A percentile compares a stretch with the other conserved stretches of the same genome.
Evolutionary conservation across 2,113 vertebrate genomes (phyloP).

Genomic region (Dinomys branickii): DNA sequence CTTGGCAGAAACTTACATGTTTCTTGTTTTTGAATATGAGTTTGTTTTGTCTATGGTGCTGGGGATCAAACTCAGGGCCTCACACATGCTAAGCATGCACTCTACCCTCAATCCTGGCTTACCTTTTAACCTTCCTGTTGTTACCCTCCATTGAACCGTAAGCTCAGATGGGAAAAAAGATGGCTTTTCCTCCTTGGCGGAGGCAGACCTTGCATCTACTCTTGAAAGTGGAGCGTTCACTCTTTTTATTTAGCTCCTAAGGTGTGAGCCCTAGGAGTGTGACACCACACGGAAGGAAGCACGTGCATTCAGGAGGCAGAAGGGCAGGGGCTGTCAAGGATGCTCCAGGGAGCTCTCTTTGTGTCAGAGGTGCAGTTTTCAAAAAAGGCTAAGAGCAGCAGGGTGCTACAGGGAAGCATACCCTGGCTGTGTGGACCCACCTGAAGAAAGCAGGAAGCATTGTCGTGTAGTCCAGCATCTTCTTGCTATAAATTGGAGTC

Average conservation of each 20-base stretch:
- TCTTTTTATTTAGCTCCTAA: constrained; percentile 66
- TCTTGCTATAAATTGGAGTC: background rate
- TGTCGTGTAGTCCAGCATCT: rapidly evolving
- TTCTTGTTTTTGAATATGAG: background rate
- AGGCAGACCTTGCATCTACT: background rate
- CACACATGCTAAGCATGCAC: background rate
- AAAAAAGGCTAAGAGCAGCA: background rate
- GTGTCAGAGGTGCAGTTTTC: background rate
- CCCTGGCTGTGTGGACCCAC: background rate
- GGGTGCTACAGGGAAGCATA: background rate
- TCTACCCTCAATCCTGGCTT: background rate
- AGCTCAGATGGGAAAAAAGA: background rate
- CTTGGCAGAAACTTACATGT: background rate
- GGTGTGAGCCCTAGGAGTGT: constrained; percentile 42
- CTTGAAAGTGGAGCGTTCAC: constrained; percentile 22
- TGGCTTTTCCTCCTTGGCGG: background rate
- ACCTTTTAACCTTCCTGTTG: background rate
- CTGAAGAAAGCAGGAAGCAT: background rate
- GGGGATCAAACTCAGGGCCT: background rate
- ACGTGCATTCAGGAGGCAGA: background rate
- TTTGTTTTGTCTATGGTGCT: background rate
- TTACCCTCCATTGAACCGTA: background rate
- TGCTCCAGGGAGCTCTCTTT: background rate
- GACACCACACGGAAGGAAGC: background rate
- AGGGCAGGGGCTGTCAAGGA: background rate